Conservation (phyloP, 2,113 vertebrate species). For the Catharus minimus region DNA sequence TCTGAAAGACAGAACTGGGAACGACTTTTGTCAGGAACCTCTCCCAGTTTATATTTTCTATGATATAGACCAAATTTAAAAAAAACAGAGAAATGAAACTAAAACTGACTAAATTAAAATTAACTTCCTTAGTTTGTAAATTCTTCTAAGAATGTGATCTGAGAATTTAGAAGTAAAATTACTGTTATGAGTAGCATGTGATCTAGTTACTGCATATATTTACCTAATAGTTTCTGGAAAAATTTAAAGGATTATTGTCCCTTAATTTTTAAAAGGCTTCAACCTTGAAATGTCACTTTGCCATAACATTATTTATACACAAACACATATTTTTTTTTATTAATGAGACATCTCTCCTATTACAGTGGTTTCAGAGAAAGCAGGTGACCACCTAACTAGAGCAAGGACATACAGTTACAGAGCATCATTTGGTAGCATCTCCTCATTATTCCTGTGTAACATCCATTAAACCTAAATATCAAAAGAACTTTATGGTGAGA, state of each 20-base stretch:
- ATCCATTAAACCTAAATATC: not conserved
- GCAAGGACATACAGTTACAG: not conserved
- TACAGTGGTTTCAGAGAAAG: not conserved
- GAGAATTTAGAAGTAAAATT: not conserved
- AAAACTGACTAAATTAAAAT: not conserved
- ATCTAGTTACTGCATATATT: not conserved
- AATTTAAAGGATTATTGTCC: not conserved
- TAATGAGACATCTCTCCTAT: not conserved
- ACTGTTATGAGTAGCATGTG: not conserved
- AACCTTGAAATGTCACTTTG: not conserved
- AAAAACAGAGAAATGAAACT: not conserved
- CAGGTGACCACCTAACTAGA: not conserved
- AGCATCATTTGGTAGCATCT: not conserved
- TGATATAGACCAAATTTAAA: not conserved
- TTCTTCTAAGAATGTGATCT: not conserved
- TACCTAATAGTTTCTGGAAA: not conserved
- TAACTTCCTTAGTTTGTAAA: not conserved
- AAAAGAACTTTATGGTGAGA: not conserved
- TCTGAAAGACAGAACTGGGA: not conserved
- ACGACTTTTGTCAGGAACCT: not conserved
- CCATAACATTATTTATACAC: not conserved
- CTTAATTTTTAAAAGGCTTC: not conserved
- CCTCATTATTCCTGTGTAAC: not conserved
- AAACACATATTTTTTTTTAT: not conserved
- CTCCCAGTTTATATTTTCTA: not conserved